phyloP scores from a whole-genome alignment of 37 sponge, comb jelly and placozoan species.

The Eunapius fragilis region DNA sequence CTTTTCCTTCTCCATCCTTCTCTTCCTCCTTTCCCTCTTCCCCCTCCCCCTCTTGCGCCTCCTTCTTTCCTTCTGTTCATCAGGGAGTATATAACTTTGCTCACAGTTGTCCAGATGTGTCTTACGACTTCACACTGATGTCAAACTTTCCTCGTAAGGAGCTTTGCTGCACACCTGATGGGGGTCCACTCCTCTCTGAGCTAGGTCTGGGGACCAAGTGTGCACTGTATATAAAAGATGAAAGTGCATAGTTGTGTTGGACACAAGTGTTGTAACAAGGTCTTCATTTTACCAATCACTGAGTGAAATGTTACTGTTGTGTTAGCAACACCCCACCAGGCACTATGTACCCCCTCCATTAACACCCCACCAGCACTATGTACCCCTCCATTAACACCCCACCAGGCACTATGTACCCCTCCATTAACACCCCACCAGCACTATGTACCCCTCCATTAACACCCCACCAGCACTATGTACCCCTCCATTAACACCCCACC shows the following conservation, averaged over 20 bases:
- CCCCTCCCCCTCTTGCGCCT: not conserved
- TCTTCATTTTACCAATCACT: no score
- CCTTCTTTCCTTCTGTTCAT: not conserved
- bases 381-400: no score
- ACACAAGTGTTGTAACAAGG: no score
- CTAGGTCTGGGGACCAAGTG: constrained; percentile 57
- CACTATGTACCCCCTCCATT: no score
- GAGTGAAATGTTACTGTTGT: no score
- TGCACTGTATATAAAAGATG: constrained; percentile 70
- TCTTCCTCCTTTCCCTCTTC: not conserved
- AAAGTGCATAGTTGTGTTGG: constrained; percentile 25
- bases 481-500: no score
- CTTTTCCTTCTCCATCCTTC: not conserved
- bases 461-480: no score
- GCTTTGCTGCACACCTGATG: constrained; percentile 30
- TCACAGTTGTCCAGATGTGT: constrained; percentile 13
- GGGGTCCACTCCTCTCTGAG: constrained; percentile 62
- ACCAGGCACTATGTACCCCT: no score
- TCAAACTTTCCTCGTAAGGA: constrained; percentile 74
- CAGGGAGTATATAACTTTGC: constrained; percentile 82
- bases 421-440: no score
- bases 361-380: no score
- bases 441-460: no score
- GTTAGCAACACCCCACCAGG: no score
- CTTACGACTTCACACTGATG: constrained; percentile 36